Percentiles rank a stretch among this genome's conserved stretches.
phyloP scores from a whole-genome alignment of 2,888 invertebrate species.

The Eristalinus sepulchralis region DNA sequence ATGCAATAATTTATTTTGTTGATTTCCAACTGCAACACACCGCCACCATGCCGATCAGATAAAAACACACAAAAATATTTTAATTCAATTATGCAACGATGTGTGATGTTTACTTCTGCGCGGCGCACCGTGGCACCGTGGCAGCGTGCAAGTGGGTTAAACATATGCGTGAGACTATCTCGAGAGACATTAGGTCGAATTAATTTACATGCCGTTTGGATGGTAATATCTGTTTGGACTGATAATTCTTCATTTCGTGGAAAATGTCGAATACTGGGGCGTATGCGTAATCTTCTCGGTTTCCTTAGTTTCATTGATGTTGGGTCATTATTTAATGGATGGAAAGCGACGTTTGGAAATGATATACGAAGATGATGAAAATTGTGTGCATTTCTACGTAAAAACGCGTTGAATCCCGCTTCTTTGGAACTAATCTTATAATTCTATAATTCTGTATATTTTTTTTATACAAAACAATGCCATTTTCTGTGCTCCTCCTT shows the following conservation, averaged over 20 bases:
- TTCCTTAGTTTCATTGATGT: not conserved
- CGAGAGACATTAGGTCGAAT: not conserved
- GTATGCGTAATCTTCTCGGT: slow-evolving; percentile 15
- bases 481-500: too few relatives aligned
- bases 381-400: too few relatives aligned
- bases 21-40: not conserved
- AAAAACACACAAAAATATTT: not conserved
- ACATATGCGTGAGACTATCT: slow-evolving; percentile 5
- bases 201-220: not conserved
- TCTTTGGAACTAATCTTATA: too few relatives aligned
- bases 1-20: not conserved
- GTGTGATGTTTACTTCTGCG: not conserved
- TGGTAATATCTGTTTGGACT: not conserved
- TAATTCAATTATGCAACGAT: not conserved
- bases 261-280: not conserved
- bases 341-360: not conserved
- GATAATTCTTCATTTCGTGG: not conserved
- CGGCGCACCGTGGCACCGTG: not conserved
- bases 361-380: not conserved
- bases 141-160: slow-evolving; percentile 4
- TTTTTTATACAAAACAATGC: too few relatives aligned
- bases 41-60: not conserved
- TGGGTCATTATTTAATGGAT: not conserved
- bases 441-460: too few relatives aligned
- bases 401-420: too few relatives aligned